Percentiles rank a stretch among this genome's conserved stretches.
Evolutionary conservation across 2,888 invertebrate species (phyloP).

Genomic region (Dexiosoma caninum): DNA sequence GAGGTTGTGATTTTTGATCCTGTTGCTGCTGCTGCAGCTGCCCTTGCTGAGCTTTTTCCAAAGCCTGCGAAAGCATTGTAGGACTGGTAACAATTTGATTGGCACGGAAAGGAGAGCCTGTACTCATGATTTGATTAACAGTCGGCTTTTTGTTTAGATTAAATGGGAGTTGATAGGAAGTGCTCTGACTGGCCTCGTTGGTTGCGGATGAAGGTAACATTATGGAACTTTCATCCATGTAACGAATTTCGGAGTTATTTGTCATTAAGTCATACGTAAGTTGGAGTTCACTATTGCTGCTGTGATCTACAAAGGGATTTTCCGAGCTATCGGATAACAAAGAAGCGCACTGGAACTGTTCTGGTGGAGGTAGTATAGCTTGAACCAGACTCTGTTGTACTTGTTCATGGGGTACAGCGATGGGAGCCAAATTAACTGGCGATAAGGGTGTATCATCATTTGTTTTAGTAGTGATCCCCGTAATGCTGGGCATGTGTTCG

Average conservation of each 20-base stretch:
- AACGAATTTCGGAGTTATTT: slow-evolving; percentile 91
- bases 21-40: slow-evolving; percentile 72
- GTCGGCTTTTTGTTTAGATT: slow-evolving; percentile 75
- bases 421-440: slow-evolving; percentile 75
- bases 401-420: slow-evolving; percentile 73
- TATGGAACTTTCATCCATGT: slow-evolving; percentile 94
- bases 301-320: slow-evolving; percentile 80
- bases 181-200: slow-evolving; percentile 77
- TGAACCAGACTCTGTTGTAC: slow-evolving; percentile 80
- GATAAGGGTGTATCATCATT: slow-evolving; percentile 70
- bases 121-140: slow-evolving; percentile 84
- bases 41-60: slow-evolving; percentile 81
- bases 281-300: slow-evolving; percentile 80
- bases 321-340: slow-evolving; percentile 81
- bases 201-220: slow-evolving; percentile 87
- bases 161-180: slow-evolving; percentile 66
- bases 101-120: slow-evolving; percentile 78
- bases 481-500: slow-evolving; percentile 65
- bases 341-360: slow-evolving; percentile 85
- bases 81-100: slow-evolving; percentile 80
- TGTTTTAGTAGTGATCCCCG: slow-evolving; percentile 6
- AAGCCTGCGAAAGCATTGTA: slow-evolving; percentile 85
- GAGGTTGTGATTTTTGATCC: slow-evolving; percentile 4
- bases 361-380: slow-evolving; percentile 86
- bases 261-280: slow-evolving; percentile 87